Percentiles rank a stretch among this genome's conserved stretches.
Evolutionary conservation across 2,113 vertebrate species (phyloP).

Genomic region (Nyctibius bracteatus): DNA sequence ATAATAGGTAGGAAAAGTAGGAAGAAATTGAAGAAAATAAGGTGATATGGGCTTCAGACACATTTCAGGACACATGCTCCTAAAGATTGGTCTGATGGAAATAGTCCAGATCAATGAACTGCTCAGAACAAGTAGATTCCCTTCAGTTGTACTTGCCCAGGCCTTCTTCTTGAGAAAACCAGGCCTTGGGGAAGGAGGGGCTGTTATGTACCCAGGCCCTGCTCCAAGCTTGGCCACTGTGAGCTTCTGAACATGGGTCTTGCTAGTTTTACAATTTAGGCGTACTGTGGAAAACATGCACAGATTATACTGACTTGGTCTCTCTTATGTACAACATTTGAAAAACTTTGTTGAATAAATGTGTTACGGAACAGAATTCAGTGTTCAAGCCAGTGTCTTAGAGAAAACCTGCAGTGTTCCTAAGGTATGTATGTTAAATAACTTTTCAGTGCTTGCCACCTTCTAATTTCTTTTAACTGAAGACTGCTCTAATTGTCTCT

Average conservation of each 20-base stretch:
- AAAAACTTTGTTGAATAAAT: not conserved
- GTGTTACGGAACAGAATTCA: not conserved
- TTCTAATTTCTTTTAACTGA: not conserved
- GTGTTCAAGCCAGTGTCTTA: not conserved
- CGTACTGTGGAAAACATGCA: not conserved
- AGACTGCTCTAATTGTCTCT: constrained; percentile 4
- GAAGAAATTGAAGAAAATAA: not conserved
- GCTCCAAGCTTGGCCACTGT: not conserved
- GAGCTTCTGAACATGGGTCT: not conserved
- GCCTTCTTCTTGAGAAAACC: not conserved
- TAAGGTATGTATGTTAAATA: not conserved
- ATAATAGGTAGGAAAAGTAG: not conserved
- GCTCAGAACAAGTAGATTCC: not conserved
- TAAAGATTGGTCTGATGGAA: not conserved
- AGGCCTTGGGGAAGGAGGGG: not conserved
- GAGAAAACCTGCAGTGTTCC: not conserved
- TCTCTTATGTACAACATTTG: not conserved
- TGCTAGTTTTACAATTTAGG: not conserved
- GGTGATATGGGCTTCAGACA: not conserved
- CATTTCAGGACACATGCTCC: not conserved
- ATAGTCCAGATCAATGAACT: not conserved
- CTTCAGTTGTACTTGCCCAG: not conserved
- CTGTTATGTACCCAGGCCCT: not conserved
- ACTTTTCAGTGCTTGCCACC: not conserved
- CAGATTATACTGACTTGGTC: not conserved